Evolutionary conservation across 2,888 invertebrate species (phyloP), one percentile per base, ranked within the genome.

Genomic region (Tryphoninae sp.): DNA sequence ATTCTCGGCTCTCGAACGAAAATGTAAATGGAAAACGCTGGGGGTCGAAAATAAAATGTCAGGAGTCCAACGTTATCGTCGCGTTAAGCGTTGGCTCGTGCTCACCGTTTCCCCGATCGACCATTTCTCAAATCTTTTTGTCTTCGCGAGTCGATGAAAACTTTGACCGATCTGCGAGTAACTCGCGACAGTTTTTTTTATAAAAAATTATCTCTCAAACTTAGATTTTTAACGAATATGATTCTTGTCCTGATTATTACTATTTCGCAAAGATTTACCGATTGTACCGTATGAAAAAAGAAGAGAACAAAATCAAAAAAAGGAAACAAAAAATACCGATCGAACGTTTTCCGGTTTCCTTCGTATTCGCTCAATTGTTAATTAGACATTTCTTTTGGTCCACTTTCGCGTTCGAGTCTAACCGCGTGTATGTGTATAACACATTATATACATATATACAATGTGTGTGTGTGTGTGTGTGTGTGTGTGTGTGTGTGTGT

Each of bases 71-170:
- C 19, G 58, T 59, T 67, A 76, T 59, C 19, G 59, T 9, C 49
- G 49, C 75, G 64, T 23, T 16, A 45, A 74, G 58, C 40, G 51
- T 71, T 58, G 64, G 53, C 72, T 33, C 51, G 45, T 68, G n/a
- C 53, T 26, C 53, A 53, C 61, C 51, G 22, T 55, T 64, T 65
- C 65, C 64, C 64, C 33, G 62, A 67, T 59, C 65, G 59, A 65
- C 62, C 73, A 77, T 77, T 74, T 73, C 51, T 67, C 77, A 69
- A 23, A 33, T 23, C 42, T 19, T 51, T 51, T 81, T 16, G 22
- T 19, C 53, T 72, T 22, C n/a, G 42, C 23, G 59, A 61, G 26
- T 42, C 13, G 9, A 33, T 67, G 64, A 67, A 45, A 55, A 55
- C 42, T 74, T 58, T 49, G 0, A 16, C n/a, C 53, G 16, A n/a